Evolutionary conservation across 2,888 invertebrate genomes (phyloP).

Genomic region (Geophilus truncorum): DNA sequence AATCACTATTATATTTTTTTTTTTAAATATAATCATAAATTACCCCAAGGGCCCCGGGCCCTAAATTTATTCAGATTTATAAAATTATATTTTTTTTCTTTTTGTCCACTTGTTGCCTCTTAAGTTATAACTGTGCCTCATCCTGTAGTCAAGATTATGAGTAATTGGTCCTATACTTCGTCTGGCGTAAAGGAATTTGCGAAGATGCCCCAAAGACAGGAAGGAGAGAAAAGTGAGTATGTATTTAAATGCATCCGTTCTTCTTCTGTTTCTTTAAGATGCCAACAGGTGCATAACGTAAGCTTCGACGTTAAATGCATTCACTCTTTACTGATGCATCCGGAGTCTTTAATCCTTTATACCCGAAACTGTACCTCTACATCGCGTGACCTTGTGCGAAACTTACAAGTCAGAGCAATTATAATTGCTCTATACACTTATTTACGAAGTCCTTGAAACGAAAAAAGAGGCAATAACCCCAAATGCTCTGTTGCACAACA

Average conservation of each 20-base stretch:
- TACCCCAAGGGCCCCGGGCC: too few species aligned
- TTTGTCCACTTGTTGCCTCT: neutral
- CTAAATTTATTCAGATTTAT: too few species aligned
- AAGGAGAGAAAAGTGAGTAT: neutral
- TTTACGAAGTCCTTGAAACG: neutral
- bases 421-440: neutral
- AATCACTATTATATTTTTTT: too few species aligned
- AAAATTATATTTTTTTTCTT: neutral
- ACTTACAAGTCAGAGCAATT: too few species aligned
- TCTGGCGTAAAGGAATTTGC: constrained; percentile 7
- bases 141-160: neutral
- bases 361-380: neutral
- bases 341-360: neutral
- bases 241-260: constrained; percentile 16
- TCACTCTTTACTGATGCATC: neutral
- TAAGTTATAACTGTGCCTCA: neutral
- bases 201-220: constrained; percentile 20
- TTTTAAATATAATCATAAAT: too few species aligned
- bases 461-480: neutral
- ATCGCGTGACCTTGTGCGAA: neutral
- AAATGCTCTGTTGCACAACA: neutral
- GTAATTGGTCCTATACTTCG: constrained; percentile 4
- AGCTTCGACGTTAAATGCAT: neutral
- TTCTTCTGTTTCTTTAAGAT: neutral
- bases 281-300: constrained; percentile 16